Conservation (phyloP, 2,113 vertebrate species). For the Muntiacus reevesi region DNA sequence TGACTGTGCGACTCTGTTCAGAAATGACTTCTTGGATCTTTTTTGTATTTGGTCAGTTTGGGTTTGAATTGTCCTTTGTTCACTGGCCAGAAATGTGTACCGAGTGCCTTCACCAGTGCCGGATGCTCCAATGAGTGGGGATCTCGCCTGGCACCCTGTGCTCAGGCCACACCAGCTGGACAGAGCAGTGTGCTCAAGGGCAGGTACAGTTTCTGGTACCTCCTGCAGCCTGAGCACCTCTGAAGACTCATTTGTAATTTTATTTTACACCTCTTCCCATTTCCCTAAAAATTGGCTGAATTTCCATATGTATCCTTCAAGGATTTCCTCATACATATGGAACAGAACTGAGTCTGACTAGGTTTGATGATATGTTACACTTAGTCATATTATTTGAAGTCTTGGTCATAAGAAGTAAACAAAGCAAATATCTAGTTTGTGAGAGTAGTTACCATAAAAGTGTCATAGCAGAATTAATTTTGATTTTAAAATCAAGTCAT, state of each 20-base stretch:
- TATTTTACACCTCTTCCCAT: neutral
- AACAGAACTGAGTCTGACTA: neutral
- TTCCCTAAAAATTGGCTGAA: neutral
- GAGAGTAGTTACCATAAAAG: neutral
- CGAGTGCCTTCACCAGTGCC: rapidly evolving
- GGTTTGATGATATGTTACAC: neutral
- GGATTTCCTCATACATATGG: neutral
- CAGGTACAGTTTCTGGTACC: neutral
- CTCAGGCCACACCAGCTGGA: neutral
- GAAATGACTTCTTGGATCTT: neutral
- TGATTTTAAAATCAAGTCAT: neutral
- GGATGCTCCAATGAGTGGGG: neutral
- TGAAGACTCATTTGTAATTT: neutral
- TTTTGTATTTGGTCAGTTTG: neutral
- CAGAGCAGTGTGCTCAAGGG: too few relatives aligned
- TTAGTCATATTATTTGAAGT: neutral
- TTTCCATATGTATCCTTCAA: neutral
- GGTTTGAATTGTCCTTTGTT: neutral
- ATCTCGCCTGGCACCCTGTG: rapidly evolving
- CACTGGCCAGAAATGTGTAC: neutral
- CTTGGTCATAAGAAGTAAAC: neutral
- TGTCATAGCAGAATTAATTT: neutral
- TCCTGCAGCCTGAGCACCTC: neutral
- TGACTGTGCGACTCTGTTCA: rapidly evolving
- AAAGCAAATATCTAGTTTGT: neutral